Percentiles rank a stretch among this genome's conserved stretches.
phyloP scores from a whole-genome alignment of 2,797 vertebrate species.

The Lepilemur septentrionalis region DNA sequence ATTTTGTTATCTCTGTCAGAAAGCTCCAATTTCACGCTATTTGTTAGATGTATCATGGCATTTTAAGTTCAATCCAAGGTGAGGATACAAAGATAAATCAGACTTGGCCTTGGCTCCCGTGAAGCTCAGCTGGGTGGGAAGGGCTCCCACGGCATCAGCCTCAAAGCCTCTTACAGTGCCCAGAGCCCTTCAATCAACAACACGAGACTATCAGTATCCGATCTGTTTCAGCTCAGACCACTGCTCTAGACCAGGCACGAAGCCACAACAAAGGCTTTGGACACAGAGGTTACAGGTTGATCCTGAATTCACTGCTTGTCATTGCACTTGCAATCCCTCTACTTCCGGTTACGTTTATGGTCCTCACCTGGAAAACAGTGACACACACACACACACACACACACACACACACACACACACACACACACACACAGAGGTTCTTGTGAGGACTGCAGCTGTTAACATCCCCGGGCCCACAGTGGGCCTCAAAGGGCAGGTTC shows the following conservation, averaged over 20 bases:
- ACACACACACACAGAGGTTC: not conserved
- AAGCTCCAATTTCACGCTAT: not conserved
- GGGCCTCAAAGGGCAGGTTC: not conserved
- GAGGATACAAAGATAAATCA: not conserved
- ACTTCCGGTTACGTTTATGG: not conserved
- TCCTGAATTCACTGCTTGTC: too few relatives aligned
- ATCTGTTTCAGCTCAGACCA: not conserved
- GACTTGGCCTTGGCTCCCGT: not conserved
- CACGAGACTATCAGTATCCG: fast-evolving
- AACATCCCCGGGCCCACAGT: not conserved
- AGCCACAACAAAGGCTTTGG: not conserved
- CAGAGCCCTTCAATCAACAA: not conserved
- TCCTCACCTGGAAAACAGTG: not conserved
- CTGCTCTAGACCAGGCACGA: not conserved
- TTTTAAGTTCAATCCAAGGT: not conserved
- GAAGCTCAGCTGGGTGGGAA: not conserved
- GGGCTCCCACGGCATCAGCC: too few relatives aligned
- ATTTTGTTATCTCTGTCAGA: not conserved
- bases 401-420: not conserved
- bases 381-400: not conserved
- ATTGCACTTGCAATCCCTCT: too few relatives aligned
- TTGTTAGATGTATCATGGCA: not conserved
- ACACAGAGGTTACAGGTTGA: too few relatives aligned
- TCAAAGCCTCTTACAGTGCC: not conserved
- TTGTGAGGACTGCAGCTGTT: not conserved